Conservation (phyloP, 2,113 vertebrate species). For the Sinocyclocheilus grahami region DNA sequence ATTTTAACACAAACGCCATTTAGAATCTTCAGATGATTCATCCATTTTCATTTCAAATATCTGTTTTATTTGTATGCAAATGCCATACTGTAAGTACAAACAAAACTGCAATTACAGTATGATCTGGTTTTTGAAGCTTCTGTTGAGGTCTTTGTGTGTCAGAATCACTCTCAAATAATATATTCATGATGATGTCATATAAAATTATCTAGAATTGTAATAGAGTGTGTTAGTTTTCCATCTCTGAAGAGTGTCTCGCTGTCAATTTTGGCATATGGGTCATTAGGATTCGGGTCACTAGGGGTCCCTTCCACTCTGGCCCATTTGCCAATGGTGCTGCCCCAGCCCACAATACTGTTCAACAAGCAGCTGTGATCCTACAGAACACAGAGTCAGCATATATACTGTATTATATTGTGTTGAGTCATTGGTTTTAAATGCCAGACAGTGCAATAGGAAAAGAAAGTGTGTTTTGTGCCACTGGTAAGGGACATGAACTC, state of each 20-base stretch:
- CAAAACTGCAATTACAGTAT: constrained; percentile 79
- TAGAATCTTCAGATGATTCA: not conserved
- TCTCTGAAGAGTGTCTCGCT: constrained; percentile 96
- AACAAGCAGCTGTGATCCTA: constrained; percentile 95
- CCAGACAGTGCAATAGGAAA: no score
- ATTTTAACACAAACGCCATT: not conserved
- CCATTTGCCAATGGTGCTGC: constrained; percentile 94
- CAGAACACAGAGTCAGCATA: no score
- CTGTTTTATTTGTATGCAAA: not conserved
- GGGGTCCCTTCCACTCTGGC: constrained; percentile 94
- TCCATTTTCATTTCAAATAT: not conserved
- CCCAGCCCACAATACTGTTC: constrained; percentile 98
- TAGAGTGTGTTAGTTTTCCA: constrained; percentile 92
- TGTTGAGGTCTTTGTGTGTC: constrained; percentile 97
- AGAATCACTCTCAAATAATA: constrained; percentile 61
- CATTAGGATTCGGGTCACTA: constrained; percentile 96
- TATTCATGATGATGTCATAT: no score
- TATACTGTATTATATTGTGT: no score
- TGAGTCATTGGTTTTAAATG: no score
- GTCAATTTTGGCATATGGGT: constrained; percentile 94
- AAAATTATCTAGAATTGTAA: constrained; percentile 87
- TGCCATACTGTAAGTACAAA: no score
- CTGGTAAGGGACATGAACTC: not conserved
- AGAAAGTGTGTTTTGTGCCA: no score
- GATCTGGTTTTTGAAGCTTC: constrained; percentile 97